Conservation (phyloP, 2,797 vertebrate species). For the Tragopan temminckii region DNA sequence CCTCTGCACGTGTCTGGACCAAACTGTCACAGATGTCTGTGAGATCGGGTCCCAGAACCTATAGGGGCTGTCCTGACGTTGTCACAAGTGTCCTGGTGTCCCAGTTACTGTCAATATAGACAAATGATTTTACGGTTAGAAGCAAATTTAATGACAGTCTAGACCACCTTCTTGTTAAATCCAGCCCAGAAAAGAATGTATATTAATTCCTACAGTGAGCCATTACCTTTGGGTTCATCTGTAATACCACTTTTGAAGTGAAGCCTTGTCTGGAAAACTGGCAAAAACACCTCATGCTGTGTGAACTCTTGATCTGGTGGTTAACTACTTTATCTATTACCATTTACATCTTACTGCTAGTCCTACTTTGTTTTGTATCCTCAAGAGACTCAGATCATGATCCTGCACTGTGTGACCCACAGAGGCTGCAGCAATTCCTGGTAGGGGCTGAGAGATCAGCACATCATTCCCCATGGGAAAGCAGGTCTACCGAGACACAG, state of each 20-base stretch:
- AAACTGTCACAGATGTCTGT: background rate
- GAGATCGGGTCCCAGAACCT: background rate
- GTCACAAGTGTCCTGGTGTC: background rate
- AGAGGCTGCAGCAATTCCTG: background rate
- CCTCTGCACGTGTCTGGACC: background rate
- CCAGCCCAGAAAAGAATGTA: background rate
- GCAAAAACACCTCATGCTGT: background rate
- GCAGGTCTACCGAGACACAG: background rate
- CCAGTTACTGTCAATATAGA: background rate
- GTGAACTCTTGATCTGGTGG: background rate
- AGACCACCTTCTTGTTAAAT: background rate
- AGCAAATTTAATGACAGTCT: background rate
- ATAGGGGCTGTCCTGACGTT: background rate
- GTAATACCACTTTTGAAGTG: background rate
- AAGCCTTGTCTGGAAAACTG: background rate
- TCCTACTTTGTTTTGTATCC: background rate
- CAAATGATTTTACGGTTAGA: background rate
- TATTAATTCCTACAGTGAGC: background rate
- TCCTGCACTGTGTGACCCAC: background rate
- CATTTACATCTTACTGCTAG: background rate
- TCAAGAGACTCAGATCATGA: background rate
- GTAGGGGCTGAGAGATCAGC: background rate
- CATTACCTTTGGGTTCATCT: background rate
- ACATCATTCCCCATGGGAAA: conserved; percentile 16
- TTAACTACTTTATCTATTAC: background rate